Evolutionary conservation across 2,113 vertebrate genomes (phyloP), one percentile per base, ranked within the genome.

Genomic region (Xenopus borealis): DNA sequence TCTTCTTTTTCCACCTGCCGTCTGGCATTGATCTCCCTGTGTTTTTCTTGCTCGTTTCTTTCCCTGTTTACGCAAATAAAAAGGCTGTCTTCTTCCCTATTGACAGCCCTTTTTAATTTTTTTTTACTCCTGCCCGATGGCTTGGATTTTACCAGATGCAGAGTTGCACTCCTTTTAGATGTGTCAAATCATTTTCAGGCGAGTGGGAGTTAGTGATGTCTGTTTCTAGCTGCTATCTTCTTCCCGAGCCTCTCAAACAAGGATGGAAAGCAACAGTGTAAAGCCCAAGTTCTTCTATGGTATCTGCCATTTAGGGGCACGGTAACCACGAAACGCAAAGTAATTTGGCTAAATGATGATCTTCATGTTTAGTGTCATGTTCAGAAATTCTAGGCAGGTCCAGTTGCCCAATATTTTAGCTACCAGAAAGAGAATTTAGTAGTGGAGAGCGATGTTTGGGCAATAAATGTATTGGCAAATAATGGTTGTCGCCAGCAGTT

Each of bases 141-240:
- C 66, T 62, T 33, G 27, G 27, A 12, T 64, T 69, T 64, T 59
- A n/a, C 66, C 73, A 76, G 66, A 69, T 69, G 23, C 40, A 45
- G 47, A 44, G 14, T 63, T 76, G 50, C 66, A 57, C 58, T 45
- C 61, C 59, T 55, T 59, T 69, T 69, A 63, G 27, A 69, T 62
- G 58, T 69, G 73, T 69, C 66, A 69, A 52, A 52, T 68, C 30
- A 69, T 76, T 63, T 69, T 69, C 10, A 19, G 66, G 12, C 40
- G 40, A 12, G 65, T 68, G 72, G 57, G 44, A 52, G 23, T 66
- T 17, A 46, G 50, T 50, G 46, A 13, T 62, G 1, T 46, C 61
- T 64, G 71, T 72, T 55, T 55, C 59, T 64, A 59, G 59, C 46
- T 53, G 16, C 30, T 62, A 18, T 52, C 61, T 50, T 17, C 20